Evolutionary conservation across 2,888 invertebrate species (phyloP).

Genomic region (Campoplex nolae): DNA sequence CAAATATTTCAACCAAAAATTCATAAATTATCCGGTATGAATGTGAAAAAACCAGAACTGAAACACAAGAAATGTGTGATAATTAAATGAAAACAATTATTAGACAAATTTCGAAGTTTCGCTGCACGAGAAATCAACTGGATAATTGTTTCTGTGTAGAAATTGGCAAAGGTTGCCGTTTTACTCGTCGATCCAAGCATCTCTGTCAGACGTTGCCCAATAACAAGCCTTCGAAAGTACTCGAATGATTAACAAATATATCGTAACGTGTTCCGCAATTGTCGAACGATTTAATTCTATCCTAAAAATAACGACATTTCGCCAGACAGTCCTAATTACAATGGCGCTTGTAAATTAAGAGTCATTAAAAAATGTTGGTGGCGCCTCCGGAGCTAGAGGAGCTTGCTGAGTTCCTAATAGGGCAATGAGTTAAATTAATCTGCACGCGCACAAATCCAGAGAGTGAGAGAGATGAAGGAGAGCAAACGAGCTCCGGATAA

Average conservation of each 20-base stretch:
- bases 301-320: conserved; percentile 45
- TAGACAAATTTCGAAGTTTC: background rate
- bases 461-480: conserved; percentile 35
- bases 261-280: conserved; percentile 55
- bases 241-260: conserved; percentile 37
- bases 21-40: too few relatives aligned
- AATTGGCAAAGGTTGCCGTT: background rate
- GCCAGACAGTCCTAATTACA: conserved; percentile 77
- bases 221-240: conserved; percentile 6
- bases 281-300: conserved; percentile 65
- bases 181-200: conserved; percentile 5
- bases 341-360: conserved; percentile 75
- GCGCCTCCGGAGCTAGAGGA: conserved; percentile 46
- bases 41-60: background rate
- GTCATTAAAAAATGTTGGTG: conserved; percentile 72
- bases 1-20: too few relatives aligned
- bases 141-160: background rate
- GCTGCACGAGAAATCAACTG: background rate
- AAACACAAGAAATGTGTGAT: background rate
- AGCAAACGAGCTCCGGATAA: conserved; percentile 53
- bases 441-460: conserved; percentile 47
- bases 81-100: background rate
- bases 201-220: conserved; percentile 4
- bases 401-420: conserved; percentile 62
- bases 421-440: conserved; percentile 67